These are phyloP conservation scores for Hoplodrina ambigua DNA, from an alignment of 2,888 invertebrate genomes.

Conservation along the genomic window DNA sequence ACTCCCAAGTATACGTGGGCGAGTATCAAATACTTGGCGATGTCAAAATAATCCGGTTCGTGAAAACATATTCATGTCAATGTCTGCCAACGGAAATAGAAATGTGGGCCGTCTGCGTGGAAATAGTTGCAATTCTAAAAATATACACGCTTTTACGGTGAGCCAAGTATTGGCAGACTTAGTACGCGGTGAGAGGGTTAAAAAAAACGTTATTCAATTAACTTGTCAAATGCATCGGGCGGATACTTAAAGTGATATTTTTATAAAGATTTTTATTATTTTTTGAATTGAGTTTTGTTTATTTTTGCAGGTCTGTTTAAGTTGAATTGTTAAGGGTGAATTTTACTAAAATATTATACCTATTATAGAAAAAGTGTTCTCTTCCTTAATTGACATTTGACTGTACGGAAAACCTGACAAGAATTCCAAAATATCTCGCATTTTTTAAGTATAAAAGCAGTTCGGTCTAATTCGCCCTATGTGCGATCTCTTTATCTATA, in stretches of 20 bases:
- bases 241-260: not conserved
- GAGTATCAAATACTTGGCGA: slow-evolving; percentile 50
- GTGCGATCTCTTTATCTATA: too few species aligned
- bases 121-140: slow-evolving; percentile 58
- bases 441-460: too few species aligned
- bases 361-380: too few species aligned
- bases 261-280: not conserved
- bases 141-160: slow-evolving; percentile 36
- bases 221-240: slow-evolving; percentile 22
- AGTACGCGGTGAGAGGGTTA: slow-evolving; percentile 19
- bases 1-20: slow-evolving; percentile 28
- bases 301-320: too few species aligned
- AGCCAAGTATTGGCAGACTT: slow-evolving; percentile 39
- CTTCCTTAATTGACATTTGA: too few species aligned
- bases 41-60: slow-evolving; percentile 59
- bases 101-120: slow-evolving; percentile 47
- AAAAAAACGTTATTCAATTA: slow-evolving; percentile 36
- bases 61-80: slow-evolving; percentile 62
- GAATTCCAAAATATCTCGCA: too few species aligned
- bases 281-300: too few species aligned
- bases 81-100: slow-evolving; percentile 65
- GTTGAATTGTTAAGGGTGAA: too few species aligned
- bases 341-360: too few species aligned
- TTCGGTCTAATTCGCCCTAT: too few species aligned
- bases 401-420: too few species aligned